Evolutionary conservation across 2,113 vertebrate species (phyloP).

Genomic region (Gavia stellata): DNA sequence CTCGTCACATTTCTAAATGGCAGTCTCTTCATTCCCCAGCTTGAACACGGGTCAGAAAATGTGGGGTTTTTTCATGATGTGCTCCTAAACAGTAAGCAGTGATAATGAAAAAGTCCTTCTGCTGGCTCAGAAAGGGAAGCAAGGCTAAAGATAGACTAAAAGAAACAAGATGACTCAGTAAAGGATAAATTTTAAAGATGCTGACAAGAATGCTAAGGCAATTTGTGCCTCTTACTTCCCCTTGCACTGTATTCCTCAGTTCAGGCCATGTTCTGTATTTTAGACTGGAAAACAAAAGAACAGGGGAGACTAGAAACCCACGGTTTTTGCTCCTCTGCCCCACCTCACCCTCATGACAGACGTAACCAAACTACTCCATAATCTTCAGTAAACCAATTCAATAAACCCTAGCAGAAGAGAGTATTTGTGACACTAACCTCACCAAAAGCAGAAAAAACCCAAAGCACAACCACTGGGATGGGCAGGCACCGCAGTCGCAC

Average conservation of each 20-base stretch:
- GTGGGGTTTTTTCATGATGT: fast-evolving
- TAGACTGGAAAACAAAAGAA: not conserved
- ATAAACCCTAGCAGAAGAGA: not conserved
- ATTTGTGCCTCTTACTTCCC: not conserved
- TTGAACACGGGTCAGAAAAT: not conserved
- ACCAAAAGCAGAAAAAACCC: not conserved
- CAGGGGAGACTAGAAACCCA: fast-evolving
- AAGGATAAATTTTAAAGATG: not conserved
- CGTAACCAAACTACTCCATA: not conserved
- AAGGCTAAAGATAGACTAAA: not conserved
- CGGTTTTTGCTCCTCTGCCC: not conserved
- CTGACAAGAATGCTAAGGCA: not conserved
- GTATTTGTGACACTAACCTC: not conserved
- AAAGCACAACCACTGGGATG: fast-evolving
- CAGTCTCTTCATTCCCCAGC: not conserved
- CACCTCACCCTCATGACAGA: fast-evolving
- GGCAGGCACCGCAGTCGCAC: not conserved
- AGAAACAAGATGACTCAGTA: not conserved
- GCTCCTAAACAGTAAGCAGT: not conserved
- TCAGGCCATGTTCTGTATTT: not conserved
- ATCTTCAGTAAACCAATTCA: not conserved
- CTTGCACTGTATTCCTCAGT: not conserved
- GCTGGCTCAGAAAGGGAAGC: not conserved
- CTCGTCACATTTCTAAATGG: not conserved
- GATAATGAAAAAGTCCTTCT: not conserved